These are phyloP conservation scores for Apodemia duryi DNA, from an alignment of 2,888 invertebrate species.

Conservation along the genomic window DNA sequence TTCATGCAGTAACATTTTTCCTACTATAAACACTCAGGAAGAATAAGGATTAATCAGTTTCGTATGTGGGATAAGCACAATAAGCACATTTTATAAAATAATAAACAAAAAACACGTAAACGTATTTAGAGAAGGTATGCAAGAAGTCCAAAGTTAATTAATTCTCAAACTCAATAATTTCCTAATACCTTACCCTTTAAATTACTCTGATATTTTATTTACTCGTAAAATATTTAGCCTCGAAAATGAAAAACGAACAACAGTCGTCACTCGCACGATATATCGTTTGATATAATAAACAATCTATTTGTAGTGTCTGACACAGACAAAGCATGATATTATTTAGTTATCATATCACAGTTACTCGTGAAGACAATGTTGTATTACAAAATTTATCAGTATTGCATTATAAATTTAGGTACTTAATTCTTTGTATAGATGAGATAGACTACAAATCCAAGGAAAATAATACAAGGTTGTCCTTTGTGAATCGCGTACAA, in stretches of 20 bases:
- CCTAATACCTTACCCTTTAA: not conserved
- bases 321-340: slow-evolving; percentile 26
- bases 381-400: not conserved
- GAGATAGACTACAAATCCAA: not conserved
- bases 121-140: too few species aligned
- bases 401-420: not conserved
- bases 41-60: too few species aligned
- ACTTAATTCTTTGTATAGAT: slow-evolving; percentile 5
- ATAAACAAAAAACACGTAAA: not conserved
- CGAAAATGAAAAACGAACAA: slow-evolving; percentile 14
- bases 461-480: slow-evolving; percentile 9
- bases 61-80: too few species aligned
- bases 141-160: not conserved
- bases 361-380: not conserved
- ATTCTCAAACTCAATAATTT: not conserved
- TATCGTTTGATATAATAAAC: slow-evolving; percentile 22
- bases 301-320: slow-evolving; percentile 34
- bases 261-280: slow-evolving; percentile 24
- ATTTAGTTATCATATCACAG: slow-evolving; percentile 26
- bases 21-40: too few species aligned
- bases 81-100: not conserved
- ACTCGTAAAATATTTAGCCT: not conserved
- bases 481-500: not conserved
- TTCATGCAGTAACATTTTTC: too few species aligned
- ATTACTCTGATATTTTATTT: not conserved